Base-by-base conservation (phyloP, 2,797 vertebrate species). In the Allobates femoralis region DNA sequence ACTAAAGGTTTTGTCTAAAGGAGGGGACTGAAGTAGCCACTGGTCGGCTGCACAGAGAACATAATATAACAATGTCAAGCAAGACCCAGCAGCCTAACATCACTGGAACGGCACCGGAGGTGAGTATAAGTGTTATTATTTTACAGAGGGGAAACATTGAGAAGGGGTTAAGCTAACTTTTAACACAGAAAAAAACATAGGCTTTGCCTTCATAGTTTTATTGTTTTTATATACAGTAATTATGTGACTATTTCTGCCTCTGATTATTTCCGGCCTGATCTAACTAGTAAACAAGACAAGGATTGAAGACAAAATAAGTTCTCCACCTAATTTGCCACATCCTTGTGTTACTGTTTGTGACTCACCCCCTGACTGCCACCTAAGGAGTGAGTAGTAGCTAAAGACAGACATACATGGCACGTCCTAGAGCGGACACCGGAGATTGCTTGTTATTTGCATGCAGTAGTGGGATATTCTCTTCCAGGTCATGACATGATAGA, bases 401-500 rank as follows among this genome's bases (percentile, higher is more conserved):
- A 77, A 66, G n/a, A 51, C 50, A 87, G 69, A 83, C 37, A 55
- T 50, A 78, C 11, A 87, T 46, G 75, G 64, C 51, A 87, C 55
- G 30, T 41, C n/a, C 73, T 67, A 55, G 16, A 53, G 46, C n/a
- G n/a, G 12, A 84, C 46, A 85, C 77, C 56, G 77, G 86, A 81
- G 67, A 88, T 76, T 88, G 82, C 46, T 51, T 76, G 58, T 80
- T 79, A 41, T 79, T 80, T 19, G 56, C 41, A 75, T 66, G 55
- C 55, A 55, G 21, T 77, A 75, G 32, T 58, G 16, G n/a, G 58
- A 80, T 85, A 76, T 84, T 74, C 21, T 28, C 76, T 79, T 88
- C 77, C 82, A 83, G 86, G 86, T 88, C 82, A 84, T 67, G 82
- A 84, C 82, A 85, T 80, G 62, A 34, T 55, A 16, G 77, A 10